A percentile compares a stretch with the other conserved stretches of the same genome.
These are phyloP conservation scores for Spilosoma lubricipeda DNA, from an alignment of 2,888 invertebrate genomes.

Conservation along the genomic window DNA sequence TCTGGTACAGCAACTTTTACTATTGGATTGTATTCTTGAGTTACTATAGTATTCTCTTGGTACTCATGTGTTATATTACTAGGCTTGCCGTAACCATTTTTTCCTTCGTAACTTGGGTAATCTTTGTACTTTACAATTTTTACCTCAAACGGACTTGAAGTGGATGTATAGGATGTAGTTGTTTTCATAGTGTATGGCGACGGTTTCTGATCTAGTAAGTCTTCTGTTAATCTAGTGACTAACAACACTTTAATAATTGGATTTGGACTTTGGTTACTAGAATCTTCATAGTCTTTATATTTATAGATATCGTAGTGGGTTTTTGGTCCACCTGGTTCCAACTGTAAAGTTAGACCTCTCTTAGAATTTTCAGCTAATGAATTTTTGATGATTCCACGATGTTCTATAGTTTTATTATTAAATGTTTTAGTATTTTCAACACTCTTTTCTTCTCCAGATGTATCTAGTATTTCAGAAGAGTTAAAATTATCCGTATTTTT, in stretches of 20 bases:
- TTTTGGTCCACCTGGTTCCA: neutral
- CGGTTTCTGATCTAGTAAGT: neutral
- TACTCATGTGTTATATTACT: slow-evolving; percentile 5
- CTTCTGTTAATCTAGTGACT: neutral
- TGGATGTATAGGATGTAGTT: neutral
- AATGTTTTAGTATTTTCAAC: no score
- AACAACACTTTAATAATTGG: neutral
- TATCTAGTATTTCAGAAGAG: neutral
- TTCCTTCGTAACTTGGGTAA: neutral
- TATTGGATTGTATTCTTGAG: neutral
- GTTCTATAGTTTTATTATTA: neutral
- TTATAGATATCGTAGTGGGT: neutral
- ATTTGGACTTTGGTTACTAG: neutral
- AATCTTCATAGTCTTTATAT: slow-evolving; percentile 9
- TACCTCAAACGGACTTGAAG: neutral
- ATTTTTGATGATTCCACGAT: neutral
- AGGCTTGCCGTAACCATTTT: neutral
- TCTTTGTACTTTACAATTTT: neutral
- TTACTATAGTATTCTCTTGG: neutral
- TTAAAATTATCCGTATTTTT: neutral
- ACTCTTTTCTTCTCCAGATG: neutral
- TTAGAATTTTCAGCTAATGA: neutral
- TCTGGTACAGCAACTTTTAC: slow-evolving; percentile 7
- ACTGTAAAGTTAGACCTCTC: neutral
- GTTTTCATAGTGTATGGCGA: neutral